These are phyloP conservation scores for Corythornis vintsioides DNA, from an alignment of 2,113 vertebrate genomes.

Conservation along the genomic window DNA sequence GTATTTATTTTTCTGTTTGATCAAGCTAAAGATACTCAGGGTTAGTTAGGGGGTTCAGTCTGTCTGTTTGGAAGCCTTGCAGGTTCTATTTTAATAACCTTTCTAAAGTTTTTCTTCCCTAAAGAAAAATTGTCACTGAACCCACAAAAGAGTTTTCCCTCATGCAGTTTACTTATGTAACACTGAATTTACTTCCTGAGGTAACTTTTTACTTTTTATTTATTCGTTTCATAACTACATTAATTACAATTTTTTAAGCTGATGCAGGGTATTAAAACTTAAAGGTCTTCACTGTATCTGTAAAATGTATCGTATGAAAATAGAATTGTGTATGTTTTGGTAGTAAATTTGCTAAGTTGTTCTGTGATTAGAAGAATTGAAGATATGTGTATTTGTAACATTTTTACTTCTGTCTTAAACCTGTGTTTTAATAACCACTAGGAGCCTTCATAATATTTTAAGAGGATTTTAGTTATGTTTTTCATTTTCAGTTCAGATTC, in stretches of 20 bases:
- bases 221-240: not conserved
- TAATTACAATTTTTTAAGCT: not conserved
- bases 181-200: not conserved
- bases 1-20: rapidly evolving
- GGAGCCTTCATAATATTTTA: not conserved
- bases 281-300: not conserved
- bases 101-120: not conserved
- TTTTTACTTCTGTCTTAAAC: not conserved
- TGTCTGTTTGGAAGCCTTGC: not conserved
- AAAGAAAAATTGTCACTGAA: not conserved
- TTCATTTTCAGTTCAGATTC: too few relatives aligned
- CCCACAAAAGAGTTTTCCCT: not conserved
- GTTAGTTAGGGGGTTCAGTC: not conserved
- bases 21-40: not conserved
- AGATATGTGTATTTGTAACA: not conserved
- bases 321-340: not conserved
- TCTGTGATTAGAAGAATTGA: not conserved
- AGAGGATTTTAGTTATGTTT: not conserved
- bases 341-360: not conserved
- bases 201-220: not conserved
- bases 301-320: not conserved
- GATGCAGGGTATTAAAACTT: not conserved
- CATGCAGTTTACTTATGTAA: not conserved
- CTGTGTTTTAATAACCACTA: not conserved
- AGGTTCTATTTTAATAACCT: not conserved